These are phyloP conservation scores for Melanotaenia maccullochi DNA, from an alignment of 2,797 vertebrate species.

Conservation along the genomic window DNA sequence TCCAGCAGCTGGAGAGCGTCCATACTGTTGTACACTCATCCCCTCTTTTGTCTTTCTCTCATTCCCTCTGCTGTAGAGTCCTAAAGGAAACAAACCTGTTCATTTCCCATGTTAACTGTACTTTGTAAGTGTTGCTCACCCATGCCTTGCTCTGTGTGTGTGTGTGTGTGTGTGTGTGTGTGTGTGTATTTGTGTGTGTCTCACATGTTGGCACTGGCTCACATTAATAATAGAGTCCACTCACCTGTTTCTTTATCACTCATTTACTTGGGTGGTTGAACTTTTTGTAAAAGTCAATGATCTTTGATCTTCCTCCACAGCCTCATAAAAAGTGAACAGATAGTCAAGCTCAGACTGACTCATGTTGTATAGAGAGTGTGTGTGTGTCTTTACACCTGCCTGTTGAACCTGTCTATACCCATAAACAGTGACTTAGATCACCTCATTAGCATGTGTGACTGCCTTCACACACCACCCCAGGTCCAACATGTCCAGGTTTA, in stretches of 20 bases:
- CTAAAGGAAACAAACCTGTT: slow-evolving; percentile 91
- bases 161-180: slow-evolving; percentile 49
- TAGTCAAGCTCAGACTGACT: neutral
- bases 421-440: neutral
- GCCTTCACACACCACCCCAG: neutral
- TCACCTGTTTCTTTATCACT: slow-evolving; percentile 29
- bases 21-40: slow-evolving; percentile 47
- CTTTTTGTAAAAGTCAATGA: slow-evolving; percentile 31
- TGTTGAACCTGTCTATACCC: too few species aligned
- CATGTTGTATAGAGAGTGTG: neutral
- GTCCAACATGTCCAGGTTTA: neutral
- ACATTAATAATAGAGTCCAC: slow-evolving; percentile 28
- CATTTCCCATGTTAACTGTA: slow-evolving; percentile 90
- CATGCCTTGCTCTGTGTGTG: slow-evolving; percentile 65
- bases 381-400: neutral
- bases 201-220: slow-evolving; percentile 51
- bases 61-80: slow-evolving; percentile 92
- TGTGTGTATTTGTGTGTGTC: slow-evolving; percentile 39
- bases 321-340: neutral
- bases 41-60: slow-evolving; percentile 70
- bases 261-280: slow-evolving; percentile 25
- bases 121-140: slow-evolving; percentile 91
- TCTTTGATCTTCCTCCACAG: slow-evolving; percentile 11
- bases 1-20: slow-evolving; percentile 33
- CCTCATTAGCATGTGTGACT: slow-evolving; percentile 18